Conservation (phyloP, 2,888 invertebrate genomes). For the Drosophila dives region DNA sequence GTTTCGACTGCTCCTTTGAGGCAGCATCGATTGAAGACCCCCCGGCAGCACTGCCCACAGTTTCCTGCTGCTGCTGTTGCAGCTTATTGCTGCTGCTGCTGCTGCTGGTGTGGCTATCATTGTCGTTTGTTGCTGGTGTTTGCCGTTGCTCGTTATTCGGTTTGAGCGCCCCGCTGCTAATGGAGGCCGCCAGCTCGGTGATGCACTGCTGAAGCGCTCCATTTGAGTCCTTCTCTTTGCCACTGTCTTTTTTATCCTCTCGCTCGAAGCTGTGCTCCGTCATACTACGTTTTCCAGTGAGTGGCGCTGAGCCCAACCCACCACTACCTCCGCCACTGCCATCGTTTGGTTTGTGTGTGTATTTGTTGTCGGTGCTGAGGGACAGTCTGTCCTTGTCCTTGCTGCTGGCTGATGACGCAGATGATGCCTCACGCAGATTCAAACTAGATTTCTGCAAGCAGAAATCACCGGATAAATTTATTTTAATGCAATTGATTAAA, state of each 20-base stretch:
- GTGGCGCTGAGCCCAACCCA: constrained; percentile 68
- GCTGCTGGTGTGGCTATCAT: constrained; percentile 17
- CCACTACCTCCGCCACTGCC: constrained; percentile 34
- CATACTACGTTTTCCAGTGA: constrained; percentile 63
- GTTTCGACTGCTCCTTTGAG: constrained; percentile 49
- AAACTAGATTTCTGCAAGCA: constrained; percentile 80
- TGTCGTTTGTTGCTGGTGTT: constrained; percentile 33
- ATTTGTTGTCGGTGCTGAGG: constrained; percentile 82
- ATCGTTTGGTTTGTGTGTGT: constrained; percentile 67
- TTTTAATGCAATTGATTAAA: constrained; percentile 1
- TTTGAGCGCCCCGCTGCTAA: constrained; percentile 54
- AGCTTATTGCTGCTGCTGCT: constrained; percentile 37
- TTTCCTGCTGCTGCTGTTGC: constrained; percentile 12
- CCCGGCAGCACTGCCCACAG: not conserved
- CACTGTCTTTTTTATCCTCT: constrained; percentile 83
- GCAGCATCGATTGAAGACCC: constrained; percentile 16
- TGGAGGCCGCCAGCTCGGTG: constrained; percentile 88
- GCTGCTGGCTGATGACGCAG: constrained; percentile 44
- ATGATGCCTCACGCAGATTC: constrained; percentile 78
- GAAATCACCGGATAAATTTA: not conserved
- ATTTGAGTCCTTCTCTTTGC: constrained; percentile 83
- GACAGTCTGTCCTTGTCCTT: constrained; percentile 81
- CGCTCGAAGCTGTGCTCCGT: constrained; percentile 77
- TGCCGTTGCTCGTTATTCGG: constrained; percentile 47
- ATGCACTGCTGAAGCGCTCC: constrained; percentile 88